Evolutionary conservation across 2,113 vertebrate genomes (phyloP).

Genomic region (Hemiscyllium ocellatum): DNA sequence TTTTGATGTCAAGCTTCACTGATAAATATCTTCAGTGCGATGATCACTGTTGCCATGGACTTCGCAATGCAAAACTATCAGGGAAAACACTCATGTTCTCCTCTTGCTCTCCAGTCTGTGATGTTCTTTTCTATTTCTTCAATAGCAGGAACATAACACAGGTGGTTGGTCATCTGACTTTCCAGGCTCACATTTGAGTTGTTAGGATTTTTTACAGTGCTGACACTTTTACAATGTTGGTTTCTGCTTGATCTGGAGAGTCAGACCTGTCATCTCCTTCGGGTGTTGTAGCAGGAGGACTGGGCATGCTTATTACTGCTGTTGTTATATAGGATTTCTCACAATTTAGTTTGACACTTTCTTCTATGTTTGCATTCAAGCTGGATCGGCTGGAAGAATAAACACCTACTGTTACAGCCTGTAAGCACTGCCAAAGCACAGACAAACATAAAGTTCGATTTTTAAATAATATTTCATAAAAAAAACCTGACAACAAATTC

Average conservation of each 20-base stretch:
- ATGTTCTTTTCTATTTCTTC: slow-evolving; percentile 17
- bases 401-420: not conserved
- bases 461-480: not conserved
- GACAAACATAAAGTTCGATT: not conserved
- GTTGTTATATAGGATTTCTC: slow-evolving; percentile 78
- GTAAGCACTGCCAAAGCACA: not conserved
- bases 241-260: slow-evolving; percentile 67
- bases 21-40: slow-evolving; percentile 18
- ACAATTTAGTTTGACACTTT: slow-evolving; percentile 84
- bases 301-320: slow-evolving; percentile 81
- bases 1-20: slow-evolving; percentile 24
- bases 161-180: slow-evolving; percentile 17
- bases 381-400: slow-evolving; percentile 74
- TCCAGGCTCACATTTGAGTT: slow-evolving; percentile 2
- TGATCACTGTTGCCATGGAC: slow-evolving; percentile 14
- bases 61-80: slow-evolving; percentile 32
- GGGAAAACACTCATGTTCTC: slow-evolving; percentile 21
- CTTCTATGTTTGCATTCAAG: slow-evolving; percentile 86
- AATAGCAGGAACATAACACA: slow-evolving; percentile 38
- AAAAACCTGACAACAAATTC: not conserved
- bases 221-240: slow-evolving; percentile 84
- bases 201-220: slow-evolving; percentile 68
- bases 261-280: slow-evolving; percentile 66
- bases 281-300: slow-evolving; percentile 68
- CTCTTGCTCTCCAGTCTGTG: slow-evolving; percentile 29